Base-by-base conservation (phyloP, 2,888 invertebrate species). In the Tethea ocularis region DNA sequence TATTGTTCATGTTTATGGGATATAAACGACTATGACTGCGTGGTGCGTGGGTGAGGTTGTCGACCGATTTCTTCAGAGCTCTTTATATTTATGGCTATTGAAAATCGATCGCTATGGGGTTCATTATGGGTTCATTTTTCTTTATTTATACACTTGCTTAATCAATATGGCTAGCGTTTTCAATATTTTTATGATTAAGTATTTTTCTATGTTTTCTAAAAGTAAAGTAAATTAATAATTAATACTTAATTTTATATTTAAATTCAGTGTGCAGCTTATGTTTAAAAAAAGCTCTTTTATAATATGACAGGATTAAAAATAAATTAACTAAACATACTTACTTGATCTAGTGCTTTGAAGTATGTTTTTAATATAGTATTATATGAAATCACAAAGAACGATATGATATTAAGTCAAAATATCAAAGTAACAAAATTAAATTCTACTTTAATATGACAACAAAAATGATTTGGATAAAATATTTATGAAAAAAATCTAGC, bases 1-100 rank as follows among this genome's bases (percentile, higher is more conserved):
- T 54, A 69, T 68, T 61, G 56, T 75, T 75, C 74, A 74, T 73
- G 71, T 75, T 75, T 75, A 73, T 73, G 71, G 58, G 58, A 62
- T 61, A 75, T 69, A 69, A 72, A 68, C 59, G 62, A 60, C 61
- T 23, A 38, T 63, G 61, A 61, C 57, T 67, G 67, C 67, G 66
- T 71, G 67, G 63, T 63, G 15, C 63, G 72, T 73, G 56, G 73
- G 73, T 53, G 66, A 64, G 71, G 57, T 67, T 63, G 23, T 29
- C 61, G 63, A 68, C 62, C 71, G 24, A 52, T 26, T 15, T 15
- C 57, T 58, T 64, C 61, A 71, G 61, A 57, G 68, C 60, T 53
- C 61, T 61, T 57, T 63, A 60, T 60, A 61, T 61, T 52, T 66
- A 36, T 54, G 54, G 11, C 33, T 41, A 33, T 36, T 51, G n/a